Evolutionary conservation across 2,888 invertebrate species (phyloP).

Genomic region (Stenolophus ochropezus): DNA sequence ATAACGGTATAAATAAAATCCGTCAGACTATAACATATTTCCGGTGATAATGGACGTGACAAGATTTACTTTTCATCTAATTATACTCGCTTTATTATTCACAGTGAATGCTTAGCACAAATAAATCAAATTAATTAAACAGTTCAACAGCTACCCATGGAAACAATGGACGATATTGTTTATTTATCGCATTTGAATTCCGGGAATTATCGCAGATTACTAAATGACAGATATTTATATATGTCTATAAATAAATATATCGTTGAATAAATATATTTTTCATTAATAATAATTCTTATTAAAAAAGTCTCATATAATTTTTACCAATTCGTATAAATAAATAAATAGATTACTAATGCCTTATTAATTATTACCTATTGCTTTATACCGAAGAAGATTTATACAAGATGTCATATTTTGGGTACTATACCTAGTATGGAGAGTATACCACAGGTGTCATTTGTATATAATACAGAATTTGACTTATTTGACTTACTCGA

Average conservation of each 20-base stretch:
- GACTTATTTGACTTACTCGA: too few species aligned
- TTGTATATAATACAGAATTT: too few species aligned
- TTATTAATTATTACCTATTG: too few species aligned
- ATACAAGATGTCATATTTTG: too few species aligned
- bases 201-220: neutral
- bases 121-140: constrained; percentile 36
- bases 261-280: too few species aligned
- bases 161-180: constrained; percentile 16
- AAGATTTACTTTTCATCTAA: constrained; percentile 31
- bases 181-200: constrained; percentile 13
- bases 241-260: neutral
- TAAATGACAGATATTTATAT: neutral
- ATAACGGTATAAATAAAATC: constrained; percentile 35
- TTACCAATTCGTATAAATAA: too few species aligned
- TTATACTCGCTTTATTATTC: constrained; percentile 30
- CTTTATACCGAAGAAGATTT: too few species aligned
- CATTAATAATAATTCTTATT: too few species aligned
- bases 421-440: too few species aligned
- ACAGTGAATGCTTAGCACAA: constrained; percentile 5
- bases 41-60: constrained; percentile 28
- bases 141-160: neutral
- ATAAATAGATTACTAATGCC: too few species aligned
- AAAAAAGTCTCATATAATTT: too few species aligned
- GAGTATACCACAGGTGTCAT: too few species aligned
- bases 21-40: constrained; percentile 16